A percentile compares a stretch with the other conserved stretches of the same genome.
Evolutionary conservation across 2,888 invertebrate species (phyloP).

Genomic region (Caenorhabditis sp.): DNA sequence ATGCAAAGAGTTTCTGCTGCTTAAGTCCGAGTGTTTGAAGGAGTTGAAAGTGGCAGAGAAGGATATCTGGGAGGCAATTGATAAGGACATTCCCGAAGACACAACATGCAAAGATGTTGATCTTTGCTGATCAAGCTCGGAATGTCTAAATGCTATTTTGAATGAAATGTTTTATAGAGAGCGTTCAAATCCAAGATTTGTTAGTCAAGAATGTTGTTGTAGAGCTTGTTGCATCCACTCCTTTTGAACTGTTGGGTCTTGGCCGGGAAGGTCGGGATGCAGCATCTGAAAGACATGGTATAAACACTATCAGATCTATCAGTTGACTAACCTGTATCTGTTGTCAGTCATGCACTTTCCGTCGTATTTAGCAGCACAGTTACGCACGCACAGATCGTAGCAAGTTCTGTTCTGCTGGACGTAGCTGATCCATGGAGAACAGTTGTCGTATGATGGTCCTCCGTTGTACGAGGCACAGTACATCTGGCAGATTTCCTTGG

Average conservation of each 20-base stretch:
- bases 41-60: slow-evolving; percentile 47
- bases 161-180: too few relatives aligned
- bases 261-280: background rate
- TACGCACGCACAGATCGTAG: background rate
- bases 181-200: too few relatives aligned
- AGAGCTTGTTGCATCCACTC: slow-evolving; percentile 6
- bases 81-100: slow-evolving; percentile 45
- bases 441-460: too few relatives aligned
- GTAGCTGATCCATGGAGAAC: background rate
- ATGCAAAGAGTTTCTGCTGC: slow-evolving; percentile 30
- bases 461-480: background rate
- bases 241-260: background rate
- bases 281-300: too few relatives aligned
- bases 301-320: too few relatives aligned
- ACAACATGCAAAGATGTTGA: slow-evolving; percentile 47
- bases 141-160: too few relatives aligned
- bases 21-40: slow-evolving; percentile 31
- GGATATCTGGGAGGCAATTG: slow-evolving; percentile 48
- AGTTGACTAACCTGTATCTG: too few relatives aligned
- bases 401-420: background rate
- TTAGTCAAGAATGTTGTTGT: slow-evolving; percentile 3
- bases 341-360: too few relatives aligned
- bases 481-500: background rate
- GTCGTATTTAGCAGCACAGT: background rate
- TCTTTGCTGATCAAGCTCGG: slow-evolving; percentile 21